phyloP scores from a whole-genome alignment of 2,113 vertebrate species.

The Tragelaphus scriptus region DNA sequence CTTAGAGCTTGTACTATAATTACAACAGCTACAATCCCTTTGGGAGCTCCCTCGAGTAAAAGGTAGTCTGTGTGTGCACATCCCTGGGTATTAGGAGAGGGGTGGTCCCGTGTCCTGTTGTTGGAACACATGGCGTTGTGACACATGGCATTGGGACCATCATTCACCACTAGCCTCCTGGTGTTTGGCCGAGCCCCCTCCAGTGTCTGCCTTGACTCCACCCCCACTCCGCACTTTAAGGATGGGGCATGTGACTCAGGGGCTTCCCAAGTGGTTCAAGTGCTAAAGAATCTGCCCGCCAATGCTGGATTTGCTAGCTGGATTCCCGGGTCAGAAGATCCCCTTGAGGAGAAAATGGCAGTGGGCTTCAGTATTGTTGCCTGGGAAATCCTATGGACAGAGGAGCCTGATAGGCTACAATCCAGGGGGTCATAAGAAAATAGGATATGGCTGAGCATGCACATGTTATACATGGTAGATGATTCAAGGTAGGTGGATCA shows the following conservation, averaged over 20 bases:
- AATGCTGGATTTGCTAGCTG: not conserved
- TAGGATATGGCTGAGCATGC: fast-evolving
- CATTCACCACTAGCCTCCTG: not conserved
- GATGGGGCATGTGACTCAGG: not conserved
- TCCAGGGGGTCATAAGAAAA: not conserved
- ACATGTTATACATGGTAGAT: not conserved
- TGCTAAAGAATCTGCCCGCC: not conserved
- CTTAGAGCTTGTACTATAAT: not conserved
- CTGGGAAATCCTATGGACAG: not conserved
- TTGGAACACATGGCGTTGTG: not conserved
- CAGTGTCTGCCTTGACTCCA: not conserved
- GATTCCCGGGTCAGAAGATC: not conserved
- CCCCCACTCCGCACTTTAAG: fast-evolving
- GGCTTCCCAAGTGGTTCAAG: not conserved
- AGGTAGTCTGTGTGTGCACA: not conserved
- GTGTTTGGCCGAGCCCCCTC: not conserved
- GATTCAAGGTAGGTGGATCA: not conserved
- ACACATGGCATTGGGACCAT: not conserved
- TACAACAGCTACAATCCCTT: not conserved
- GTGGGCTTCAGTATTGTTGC: not conserved
- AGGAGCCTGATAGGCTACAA: not conserved
- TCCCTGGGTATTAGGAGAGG: not conserved
- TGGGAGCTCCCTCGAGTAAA: not conserved
- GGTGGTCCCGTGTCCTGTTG: not conserved
- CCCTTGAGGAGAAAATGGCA: not conserved